These are phyloP conservation scores for Drosophila cognata DNA, from an alignment of 2,888 invertebrate species.

Conservation along the genomic window DNA sequence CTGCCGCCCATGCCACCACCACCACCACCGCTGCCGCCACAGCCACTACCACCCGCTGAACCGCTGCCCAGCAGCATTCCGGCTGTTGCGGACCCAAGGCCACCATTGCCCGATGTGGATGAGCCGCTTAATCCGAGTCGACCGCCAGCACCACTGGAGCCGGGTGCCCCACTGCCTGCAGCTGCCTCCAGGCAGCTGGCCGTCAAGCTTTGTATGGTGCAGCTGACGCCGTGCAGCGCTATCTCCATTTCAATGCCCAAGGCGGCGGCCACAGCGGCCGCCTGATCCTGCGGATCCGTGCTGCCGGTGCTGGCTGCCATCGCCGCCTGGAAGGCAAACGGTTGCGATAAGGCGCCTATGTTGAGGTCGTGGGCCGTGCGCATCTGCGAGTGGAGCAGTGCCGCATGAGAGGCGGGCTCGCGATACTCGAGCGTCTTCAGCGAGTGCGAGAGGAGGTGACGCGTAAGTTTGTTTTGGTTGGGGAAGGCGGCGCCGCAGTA, in stretches of 20 bases:
- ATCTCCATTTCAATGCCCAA: conserved; percentile 82
- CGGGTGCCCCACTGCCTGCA: conserved; percentile 56
- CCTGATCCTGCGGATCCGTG: conserved; percentile 82
- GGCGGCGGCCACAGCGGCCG: conserved; percentile 82
- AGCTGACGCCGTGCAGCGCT: conserved; percentile 74
- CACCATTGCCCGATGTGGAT: conserved; percentile 84
- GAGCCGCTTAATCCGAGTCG: conserved; percentile 61
- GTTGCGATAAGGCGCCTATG: conserved; percentile 81
- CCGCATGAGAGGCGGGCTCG: conserved; percentile 87
- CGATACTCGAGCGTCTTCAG: conserved; percentile 94
- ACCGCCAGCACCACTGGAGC: conserved; percentile 59
- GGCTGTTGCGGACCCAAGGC: conserved; percentile 62
- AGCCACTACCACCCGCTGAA: conserved; percentile 78
- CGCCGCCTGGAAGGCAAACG: conserved; percentile 85
- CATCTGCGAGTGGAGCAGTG: conserved; percentile 88
- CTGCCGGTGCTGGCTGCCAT: conserved; percentile 81
- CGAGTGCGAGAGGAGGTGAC: conserved; percentile 95
- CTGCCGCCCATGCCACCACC: conserved; percentile 44
- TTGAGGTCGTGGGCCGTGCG: conserved; percentile 83
- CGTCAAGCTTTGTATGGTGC: conserved; percentile 68
- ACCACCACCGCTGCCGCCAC: conserved; percentile 82
- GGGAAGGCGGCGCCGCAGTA: conserved; percentile 95
- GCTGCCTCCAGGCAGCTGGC: conserved; percentile 75
- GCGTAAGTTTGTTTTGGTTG: conserved; percentile 95
- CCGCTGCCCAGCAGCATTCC: conserved; percentile 65